Base-by-base conservation (phyloP, 2,888 invertebrate genomes). In the Dynastes maya region DNA sequence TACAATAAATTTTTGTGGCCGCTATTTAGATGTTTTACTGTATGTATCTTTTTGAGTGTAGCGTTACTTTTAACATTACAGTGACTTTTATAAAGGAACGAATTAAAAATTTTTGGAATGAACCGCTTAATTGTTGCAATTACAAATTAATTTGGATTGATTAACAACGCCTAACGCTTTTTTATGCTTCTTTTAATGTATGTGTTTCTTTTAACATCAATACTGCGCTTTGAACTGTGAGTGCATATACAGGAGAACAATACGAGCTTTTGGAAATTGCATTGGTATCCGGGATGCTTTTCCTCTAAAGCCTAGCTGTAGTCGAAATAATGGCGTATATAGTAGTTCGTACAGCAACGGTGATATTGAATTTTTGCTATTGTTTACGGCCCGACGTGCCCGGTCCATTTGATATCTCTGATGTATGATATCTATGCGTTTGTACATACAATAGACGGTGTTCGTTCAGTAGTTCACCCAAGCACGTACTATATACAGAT, bases 331-430 rank as follows among this genome's bases (percentile, higher is more conserved):
- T 22, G 16, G 22, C 9, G 16, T 22, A 8, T 58, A 6, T 16
- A 16, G 22, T 16, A 58, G 22, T 16, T 58, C 22, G 55, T 58
- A 22, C 8, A 58, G 22, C 55, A 22, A 22, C 55, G 55, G 55
- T 58, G 22, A 58, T 58, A 58, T 58, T 58, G 55, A 58, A 58
- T 58, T 58, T 58, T 58, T 58, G 55, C 55, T 58, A 58, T 58
- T 58, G 55, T 58, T 58, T 58, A 58, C 27, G 55, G 9, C 9
- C 55, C 22, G 55, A 58, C 55, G 55, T 58, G 55, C 4, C 55
- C 55, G 22, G 22, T 58, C 55, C 53, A 53, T 53, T 53, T 16
- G 16, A 58, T 58, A 58, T 58, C 55, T 58, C 55, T 58, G 55
- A 58, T 58, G 55, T 58, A 58, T 22, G 55, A 27, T 58, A 22